Base-by-base conservation (phyloP, 2,888 invertebrate genomes). In the Nemapogon koenigi region DNA sequence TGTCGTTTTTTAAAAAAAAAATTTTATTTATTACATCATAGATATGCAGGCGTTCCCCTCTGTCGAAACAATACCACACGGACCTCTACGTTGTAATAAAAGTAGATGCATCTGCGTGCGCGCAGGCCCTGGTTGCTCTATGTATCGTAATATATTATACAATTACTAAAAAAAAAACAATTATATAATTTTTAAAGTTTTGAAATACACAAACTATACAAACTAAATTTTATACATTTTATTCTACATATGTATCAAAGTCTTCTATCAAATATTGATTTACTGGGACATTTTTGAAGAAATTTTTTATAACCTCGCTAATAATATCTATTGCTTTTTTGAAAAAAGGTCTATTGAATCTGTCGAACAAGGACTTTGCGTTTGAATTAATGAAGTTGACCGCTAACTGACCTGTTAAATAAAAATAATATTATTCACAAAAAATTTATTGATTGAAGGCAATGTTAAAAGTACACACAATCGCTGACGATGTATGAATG, bases 261-360 rank as follows among this genome's bases (percentile, higher is more conserved):
- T 64, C 62, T 13, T 65, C 62, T 14, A 42, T 41, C 2, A 59
- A 46, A 35, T 42, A 61, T 8, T 52, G 8, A n/a, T 46, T 55
- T 3, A 57, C 47, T 11, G 64, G 53, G 4, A 55, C 44, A 0
- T 26, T 39, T 2, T 51, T 47, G 29, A 49, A 58, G 39, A 63
- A 57, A 14, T 51, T 49, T 4, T 46, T 39, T 0, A 49, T 10
- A 8, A 53, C 47, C 0, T 19, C 25, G 3, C 41, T 41, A 0
- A 54, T 39, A 0, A 40, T 39, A 0, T 50, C 49, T 22, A 57
- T 39, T 0, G 52, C 55, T 26, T 49, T 46, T 2, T 56, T 52
- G 11, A 56, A 19, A 36, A 58, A 44, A 2, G 46, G 14, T 22
- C 44, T 46, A 7, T 58, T 58, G 8, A 55, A 51, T 1, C 49